These are phyloP conservation scores for Acleris holmiana DNA, from an alignment of 2,888 invertebrate species.

Conservation along the genomic window DNA sequence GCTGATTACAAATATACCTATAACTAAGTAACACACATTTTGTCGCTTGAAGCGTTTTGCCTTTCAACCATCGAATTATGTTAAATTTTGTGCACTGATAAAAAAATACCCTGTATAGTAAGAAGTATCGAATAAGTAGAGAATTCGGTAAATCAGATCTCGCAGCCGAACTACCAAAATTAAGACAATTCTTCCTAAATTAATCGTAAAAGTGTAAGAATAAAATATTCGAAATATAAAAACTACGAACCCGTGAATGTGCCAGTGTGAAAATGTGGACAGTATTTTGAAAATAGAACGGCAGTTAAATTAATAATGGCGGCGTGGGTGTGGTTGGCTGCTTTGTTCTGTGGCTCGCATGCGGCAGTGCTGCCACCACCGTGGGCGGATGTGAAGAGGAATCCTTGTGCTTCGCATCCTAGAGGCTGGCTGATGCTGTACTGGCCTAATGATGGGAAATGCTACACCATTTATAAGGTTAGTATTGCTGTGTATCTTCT, in stretches of 20 bases:
- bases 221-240: slow-evolving; percentile 1
- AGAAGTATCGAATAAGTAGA: too few relatives aligned
- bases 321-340: slow-evolving; percentile 70
- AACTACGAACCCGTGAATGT: slow-evolving; percentile 1
- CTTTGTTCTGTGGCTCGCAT: slow-evolving; percentile 74
- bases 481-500: slow-evolving; percentile 29
- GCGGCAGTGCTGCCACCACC: slow-evolving; percentile 91
- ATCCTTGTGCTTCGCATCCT: slow-evolving; percentile 92
- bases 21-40: too few relatives aligned
- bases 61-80: too few relatives aligned
- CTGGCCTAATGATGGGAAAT: slow-evolving; percentile 93
- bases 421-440: slow-evolving; percentile 94
- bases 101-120: too few relatives aligned
- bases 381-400: slow-evolving; percentile 92
- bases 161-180: too few relatives aligned
- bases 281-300: slow-evolving; percentile 36
- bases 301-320: slow-evolving; percentile 56
- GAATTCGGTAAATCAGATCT: too few relatives aligned
- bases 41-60: too few relatives aligned
- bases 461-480: slow-evolving; percentile 94
- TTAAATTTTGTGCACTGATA: too few relatives aligned
- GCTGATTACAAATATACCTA: too few relatives aligned
- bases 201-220: neutral
- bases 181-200: too few relatives aligned
- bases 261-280: slow-evolving; percentile 43